A percentile compares a stretch with the other conserved stretches of the same genome.
Conservation (phyloP, 2,888 invertebrate species). For the Acanthosepion esculentum region DNA sequence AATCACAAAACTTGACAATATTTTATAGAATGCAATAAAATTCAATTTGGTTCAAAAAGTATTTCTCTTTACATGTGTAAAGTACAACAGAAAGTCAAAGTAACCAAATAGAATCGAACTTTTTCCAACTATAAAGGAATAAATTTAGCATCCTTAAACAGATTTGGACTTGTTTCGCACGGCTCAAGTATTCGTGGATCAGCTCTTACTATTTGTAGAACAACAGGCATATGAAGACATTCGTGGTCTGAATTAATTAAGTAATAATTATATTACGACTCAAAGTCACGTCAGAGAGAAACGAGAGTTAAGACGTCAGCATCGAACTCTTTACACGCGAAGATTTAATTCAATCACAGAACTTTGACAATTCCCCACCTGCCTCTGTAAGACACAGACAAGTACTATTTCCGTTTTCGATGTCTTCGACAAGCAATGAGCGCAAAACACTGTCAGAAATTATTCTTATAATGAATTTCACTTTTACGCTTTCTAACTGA, state of each 20-base stretch:
- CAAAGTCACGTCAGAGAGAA: background rate
- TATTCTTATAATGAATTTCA: too few species aligned
- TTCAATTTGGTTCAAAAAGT: too few species aligned
- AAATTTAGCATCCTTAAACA: constrained; percentile 9
- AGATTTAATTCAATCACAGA: background rate
- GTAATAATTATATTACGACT: constrained; percentile 11
- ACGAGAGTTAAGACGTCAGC: background rate
- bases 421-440: background rate
- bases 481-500: too few species aligned
- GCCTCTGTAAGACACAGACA: background rate
- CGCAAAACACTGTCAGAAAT: background rate
- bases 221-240: background rate
- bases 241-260: background rate
- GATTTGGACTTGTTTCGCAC: background rate
- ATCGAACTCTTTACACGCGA: background rate
- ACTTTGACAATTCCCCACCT: background rate
- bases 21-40: too few species aligned
- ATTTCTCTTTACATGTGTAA: too few species aligned
- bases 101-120: background rate
- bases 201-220: background rate
- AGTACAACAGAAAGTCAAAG: background rate
- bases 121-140: background rate
- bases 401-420: background rate
- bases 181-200: constrained; percentile 33
- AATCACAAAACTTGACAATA: too few species aligned